A percentile compares a stretch with the other conserved stretches of the same genome.
These are phyloP conservation scores for Zapornia atra DNA, from an alignment of 2,113 vertebrate genomes.

Conservation along the genomic window DNA sequence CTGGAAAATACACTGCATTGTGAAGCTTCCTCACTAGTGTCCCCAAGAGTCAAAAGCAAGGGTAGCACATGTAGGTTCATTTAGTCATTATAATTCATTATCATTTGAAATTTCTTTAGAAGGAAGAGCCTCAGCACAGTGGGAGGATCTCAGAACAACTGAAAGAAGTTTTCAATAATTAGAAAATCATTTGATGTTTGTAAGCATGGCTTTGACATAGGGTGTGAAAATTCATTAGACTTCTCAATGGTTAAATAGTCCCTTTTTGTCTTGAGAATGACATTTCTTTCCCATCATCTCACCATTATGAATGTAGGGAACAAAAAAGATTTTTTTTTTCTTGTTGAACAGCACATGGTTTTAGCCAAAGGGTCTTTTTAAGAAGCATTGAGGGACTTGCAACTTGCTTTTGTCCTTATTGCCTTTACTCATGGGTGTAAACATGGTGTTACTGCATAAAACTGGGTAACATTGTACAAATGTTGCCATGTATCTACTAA, in stretches of 20 bases:
- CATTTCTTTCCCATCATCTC: background rate
- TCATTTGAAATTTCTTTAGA: background rate
- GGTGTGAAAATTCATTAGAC: conserved; percentile 13
- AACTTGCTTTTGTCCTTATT: background rate
- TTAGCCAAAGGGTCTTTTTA: background rate
- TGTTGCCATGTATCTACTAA: background rate
- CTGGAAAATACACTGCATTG: background rate
- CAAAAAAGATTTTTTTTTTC: background rate
- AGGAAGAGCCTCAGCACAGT: background rate
- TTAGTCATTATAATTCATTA: background rate
- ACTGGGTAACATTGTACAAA: background rate
- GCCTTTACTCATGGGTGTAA: background rate
- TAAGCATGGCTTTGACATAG: background rate
- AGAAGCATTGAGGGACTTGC: background rate
- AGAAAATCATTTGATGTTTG: background rate
- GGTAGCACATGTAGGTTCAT: background rate
- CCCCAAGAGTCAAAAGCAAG: background rate
- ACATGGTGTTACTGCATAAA: background rate
- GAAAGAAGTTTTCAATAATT: background rate
- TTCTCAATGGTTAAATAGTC: background rate
- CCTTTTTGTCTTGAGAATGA: background rate
- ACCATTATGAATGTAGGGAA: background rate
- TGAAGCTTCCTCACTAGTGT: background rate
- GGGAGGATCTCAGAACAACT: background rate
- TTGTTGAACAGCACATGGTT: background rate